A percentile compares a stretch with the other conserved stretches of the same genome.
These are phyloP conservation scores for Blennius ocellaris DNA, from an alignment of 2,113 vertebrate genomes.

Conservation along the genomic window DNA sequence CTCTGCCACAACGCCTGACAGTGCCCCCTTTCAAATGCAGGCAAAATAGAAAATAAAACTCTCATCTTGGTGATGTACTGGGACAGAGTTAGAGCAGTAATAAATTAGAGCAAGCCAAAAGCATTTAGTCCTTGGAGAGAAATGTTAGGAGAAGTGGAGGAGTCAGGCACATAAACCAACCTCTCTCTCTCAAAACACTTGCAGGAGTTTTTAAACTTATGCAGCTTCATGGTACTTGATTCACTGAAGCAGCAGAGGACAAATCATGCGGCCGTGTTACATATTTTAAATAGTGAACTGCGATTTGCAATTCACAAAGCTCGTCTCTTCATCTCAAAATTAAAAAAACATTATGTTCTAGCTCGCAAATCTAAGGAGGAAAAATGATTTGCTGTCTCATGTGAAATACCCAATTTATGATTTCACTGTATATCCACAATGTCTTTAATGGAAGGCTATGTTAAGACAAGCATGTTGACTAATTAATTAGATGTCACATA, in stretches of 20 bases:
- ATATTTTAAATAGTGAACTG: conserved; percentile 19
- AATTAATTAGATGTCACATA: conserved; percentile 13
- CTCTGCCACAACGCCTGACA: conserved; percentile 66
- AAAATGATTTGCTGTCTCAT: background rate
- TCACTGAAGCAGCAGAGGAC: conserved; percentile 32
- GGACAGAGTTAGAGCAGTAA: conserved; percentile 61
- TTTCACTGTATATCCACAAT: background rate
- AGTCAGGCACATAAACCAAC: conserved; percentile 56
- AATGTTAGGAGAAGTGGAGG: conserved; percentile 54
- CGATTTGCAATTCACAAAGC: conserved; percentile 12
- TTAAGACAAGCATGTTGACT: conserved; percentile 14
- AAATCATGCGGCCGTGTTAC: conserved; percentile 9
- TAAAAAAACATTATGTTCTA: background rate
- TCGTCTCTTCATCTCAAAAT: background rate
- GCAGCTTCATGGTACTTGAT: conserved; percentile 50
- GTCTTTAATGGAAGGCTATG: background rate
- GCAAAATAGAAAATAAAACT: conserved; percentile 55
- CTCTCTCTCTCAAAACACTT: conserved; percentile 32
- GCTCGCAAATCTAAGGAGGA: background rate
- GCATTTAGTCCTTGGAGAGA: conserved; percentile 66
- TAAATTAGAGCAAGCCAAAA: conserved; percentile 64
- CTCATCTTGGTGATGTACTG: conserved; percentile 60
- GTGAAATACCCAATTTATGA: background rate
- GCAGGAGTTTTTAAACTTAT: conserved; percentile 49
- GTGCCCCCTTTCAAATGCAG: conserved; percentile 55